Evolutionary conservation across 2,113 vertebrate species (phyloP).

Genomic region (Cochlearius cochlearius): DNA sequence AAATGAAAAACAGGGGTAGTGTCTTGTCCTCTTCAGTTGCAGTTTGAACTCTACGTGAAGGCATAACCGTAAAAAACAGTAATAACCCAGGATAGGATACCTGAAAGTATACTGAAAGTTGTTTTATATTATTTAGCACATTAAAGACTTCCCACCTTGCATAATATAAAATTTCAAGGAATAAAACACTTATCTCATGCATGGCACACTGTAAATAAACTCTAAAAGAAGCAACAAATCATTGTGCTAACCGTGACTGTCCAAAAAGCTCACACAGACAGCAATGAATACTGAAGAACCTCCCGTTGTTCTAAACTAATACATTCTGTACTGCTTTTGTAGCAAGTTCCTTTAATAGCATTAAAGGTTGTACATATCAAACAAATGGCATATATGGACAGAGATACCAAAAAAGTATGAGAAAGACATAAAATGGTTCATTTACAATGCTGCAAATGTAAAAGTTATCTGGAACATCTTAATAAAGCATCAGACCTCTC

Average conservation of each 20-base stretch:
- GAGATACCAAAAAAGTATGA: constrained; percentile 59
- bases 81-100: neutral
- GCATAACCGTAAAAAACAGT: neutral
- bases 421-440: constrained; percentile 72
- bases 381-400: constrained; percentile 57
- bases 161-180: constrained; percentile 61
- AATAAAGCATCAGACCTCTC: constrained; percentile 63
- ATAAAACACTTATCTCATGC: constrained; percentile 71
- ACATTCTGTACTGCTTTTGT: constrained; percentile 14
- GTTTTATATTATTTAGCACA: constrained; percentile 50
- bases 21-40: neutral
- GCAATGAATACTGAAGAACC: constrained; percentile 25
- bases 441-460: constrained; percentile 66
- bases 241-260: constrained; percentile 64
- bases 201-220: constrained; percentile 57
- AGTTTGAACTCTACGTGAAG: neutral
- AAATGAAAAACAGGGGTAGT: neutral
- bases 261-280: constrained; percentile 26
- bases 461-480: constrained; percentile 65
- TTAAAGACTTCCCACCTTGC: constrained; percentile 55
- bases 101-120: constrained; percentile 9
- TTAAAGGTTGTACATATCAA: constrained; percentile 50
- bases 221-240: constrained; percentile 56
- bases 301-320: constrained; percentile 23
- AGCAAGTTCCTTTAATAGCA: constrained; percentile 60